These are phyloP conservation scores for Polyommatus iphigenia DNA, from an alignment of 2,888 invertebrate genomes.

Conservation along the genomic window DNA sequence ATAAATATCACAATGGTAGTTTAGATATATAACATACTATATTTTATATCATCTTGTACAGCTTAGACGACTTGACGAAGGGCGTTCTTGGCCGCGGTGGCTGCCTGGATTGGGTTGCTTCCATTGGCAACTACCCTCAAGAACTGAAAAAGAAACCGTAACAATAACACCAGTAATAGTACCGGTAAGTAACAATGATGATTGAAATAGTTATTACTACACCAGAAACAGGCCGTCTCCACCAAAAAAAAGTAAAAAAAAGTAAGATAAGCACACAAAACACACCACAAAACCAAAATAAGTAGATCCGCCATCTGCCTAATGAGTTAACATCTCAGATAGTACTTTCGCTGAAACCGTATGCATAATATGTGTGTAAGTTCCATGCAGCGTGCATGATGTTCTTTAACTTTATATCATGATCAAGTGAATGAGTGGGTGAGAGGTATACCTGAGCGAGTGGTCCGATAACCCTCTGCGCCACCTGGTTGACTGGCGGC, in stretches of 20 bases:
- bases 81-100: constrained; percentile 47
- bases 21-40: constrained; percentile 35
- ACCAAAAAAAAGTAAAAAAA: too few relatives aligned
- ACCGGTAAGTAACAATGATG: too few relatives aligned
- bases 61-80: constrained; percentile 42
- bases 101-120: constrained; percentile 46
- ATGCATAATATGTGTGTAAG: too few relatives aligned
- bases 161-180: too few relatives aligned
- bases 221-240: too few relatives aligned
- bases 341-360: too few relatives aligned
- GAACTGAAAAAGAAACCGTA: constrained; percentile 49
- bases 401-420: background rate
- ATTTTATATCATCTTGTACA: constrained; percentile 36
- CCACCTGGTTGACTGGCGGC: constrained; percentile 43
- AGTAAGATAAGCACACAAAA: too few relatives aligned
- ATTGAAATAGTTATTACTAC: too few relatives aligned
- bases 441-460: constrained; percentile 48
- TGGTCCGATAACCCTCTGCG: constrained; percentile 39
- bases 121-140: constrained; percentile 47
- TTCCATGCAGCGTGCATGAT: too few relatives aligned
- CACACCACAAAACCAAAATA: too few relatives aligned
- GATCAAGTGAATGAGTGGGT: background rate
- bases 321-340: too few relatives aligned
- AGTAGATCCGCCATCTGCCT: too few relatives aligned
- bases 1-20: constrained; percentile 31